Base-by-base conservation (phyloP, 2,888 invertebrate species). In the Elgonia sp. region DNA sequence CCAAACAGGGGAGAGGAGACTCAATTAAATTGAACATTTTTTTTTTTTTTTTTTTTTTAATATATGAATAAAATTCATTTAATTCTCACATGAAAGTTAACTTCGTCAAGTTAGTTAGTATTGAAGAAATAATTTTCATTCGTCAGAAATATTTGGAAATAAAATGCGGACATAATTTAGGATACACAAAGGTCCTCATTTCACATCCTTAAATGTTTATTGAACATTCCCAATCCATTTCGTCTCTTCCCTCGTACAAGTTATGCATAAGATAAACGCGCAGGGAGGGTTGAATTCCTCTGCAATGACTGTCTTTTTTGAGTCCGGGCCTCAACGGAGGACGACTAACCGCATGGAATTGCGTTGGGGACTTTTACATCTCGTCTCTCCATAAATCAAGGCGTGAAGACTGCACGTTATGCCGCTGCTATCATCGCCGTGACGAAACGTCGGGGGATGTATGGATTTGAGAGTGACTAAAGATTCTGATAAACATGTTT, bases 311-410 rank as follows among this genome's bases (percentile, higher is more conserved):
- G 37, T 89, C 73, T 80, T 85, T 87, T 84, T 88, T 75, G 86
- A 90, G 87, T 89, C 87, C 89, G 89, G 89, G 89, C 87, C 90
- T 90, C 89, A 90, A 81, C 86, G 89, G 87, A 91, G 89, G 91
- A 93, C 92, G n/a, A n/a, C n/a, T 93, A 93, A 93, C 92, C 89
- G 93, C 93, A 93, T 93, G 93, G 93, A 92, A 90, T 90, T 92
- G 91, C 90, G 90, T 92, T 90, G 91, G 90, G 90, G 84, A 90
- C 65, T 89, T 89, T 86, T 87, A 83, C 89, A 85, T 87, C 89
- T 90, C 90, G 82, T 92, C 90, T 89, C 91, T 91, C 87, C 91
- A 88, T 90, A 89, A 84, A 88, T 70, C 89, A 88, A 84, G 86
- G 88, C 86, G 83, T 88, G 86, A 86, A 88, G 86, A 90, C 86